Percentiles rank a stretch among this genome's conserved stretches.
These are phyloP conservation scores for Pycnomerus fuliginosus DNA, from an alignment of 2,888 invertebrate species.

Conservation along the genomic window DNA sequence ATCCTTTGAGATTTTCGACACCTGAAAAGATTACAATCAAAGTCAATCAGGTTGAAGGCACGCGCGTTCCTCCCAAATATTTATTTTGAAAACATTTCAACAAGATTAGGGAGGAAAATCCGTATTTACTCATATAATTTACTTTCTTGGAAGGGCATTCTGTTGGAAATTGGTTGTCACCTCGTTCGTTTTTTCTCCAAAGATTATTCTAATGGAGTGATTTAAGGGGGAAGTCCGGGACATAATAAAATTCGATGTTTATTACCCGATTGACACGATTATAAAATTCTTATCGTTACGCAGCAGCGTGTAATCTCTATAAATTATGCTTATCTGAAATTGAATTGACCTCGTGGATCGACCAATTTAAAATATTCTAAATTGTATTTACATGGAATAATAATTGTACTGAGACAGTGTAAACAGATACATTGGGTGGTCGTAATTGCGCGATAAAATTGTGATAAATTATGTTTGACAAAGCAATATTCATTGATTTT, in stretches of 20 bases:
- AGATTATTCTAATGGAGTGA: no score
- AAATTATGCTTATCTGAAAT: slow-evolving; percentile 20
- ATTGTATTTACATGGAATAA: slow-evolving; percentile 14
- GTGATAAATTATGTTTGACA: slow-evolving; percentile 4
- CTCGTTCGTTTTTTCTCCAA: no score
- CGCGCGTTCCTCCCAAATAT: slow-evolving; percentile 28
- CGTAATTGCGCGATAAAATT: slow-evolving; percentile 8
- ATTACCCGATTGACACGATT: slow-evolving; percentile 11
- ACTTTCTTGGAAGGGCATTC: slow-evolving; percentile 28
- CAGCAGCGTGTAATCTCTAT: slow-evolving; percentile 12
- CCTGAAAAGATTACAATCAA: slow-evolving; percentile 29
- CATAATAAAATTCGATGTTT: neutral
- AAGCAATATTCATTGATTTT: neutral
- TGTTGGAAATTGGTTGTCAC: no score
- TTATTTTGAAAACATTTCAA: slow-evolving; percentile 26
- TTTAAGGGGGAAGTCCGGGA: no score
- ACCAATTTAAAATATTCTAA: slow-evolving; percentile 19
- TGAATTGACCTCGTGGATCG: slow-evolving; percentile 12
- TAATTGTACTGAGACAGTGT: slow-evolving; percentile 11
- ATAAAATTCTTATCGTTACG: slow-evolving; percentile 11
- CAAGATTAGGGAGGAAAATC: slow-evolving; percentile 8
- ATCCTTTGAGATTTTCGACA: slow-evolving; percentile 25
- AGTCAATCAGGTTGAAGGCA: no score
- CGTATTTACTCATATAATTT: slow-evolving; percentile 18
- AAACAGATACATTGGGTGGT: slow-evolving; percentile 18